Conservation (phyloP, 2,113 vertebrate genomes). For the Perognathus longimembris region DNA sequence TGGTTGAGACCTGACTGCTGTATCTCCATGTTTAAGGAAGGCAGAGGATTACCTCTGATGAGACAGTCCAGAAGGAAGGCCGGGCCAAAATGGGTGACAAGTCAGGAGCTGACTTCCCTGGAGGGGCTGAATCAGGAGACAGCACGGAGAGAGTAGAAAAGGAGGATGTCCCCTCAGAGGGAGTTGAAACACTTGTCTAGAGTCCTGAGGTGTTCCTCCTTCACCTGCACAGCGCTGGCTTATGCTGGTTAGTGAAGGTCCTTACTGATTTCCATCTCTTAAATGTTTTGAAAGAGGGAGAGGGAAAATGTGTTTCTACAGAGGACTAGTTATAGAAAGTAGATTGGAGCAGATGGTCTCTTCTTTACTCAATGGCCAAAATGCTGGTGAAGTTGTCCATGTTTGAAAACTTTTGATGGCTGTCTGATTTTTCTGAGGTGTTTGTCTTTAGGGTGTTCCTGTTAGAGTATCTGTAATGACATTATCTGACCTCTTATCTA, state of each 20-base stretch:
- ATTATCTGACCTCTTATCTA: constrained; percentile 74
- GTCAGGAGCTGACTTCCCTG: constrained; percentile 50
- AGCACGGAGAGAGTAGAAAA: constrained; percentile 71
- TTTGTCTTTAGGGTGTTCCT: constrained; percentile 62
- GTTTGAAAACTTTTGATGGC: constrained; percentile 28
- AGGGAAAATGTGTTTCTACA: constrained; percentile 65
- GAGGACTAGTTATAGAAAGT: constrained; percentile 28
- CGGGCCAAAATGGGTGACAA: background rate
- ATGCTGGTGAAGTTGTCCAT: background rate
- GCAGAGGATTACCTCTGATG: constrained; percentile 20
- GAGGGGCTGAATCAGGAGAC: constrained; percentile 41
- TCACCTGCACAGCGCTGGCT: background rate
- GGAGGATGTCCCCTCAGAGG: constrained; percentile 69
- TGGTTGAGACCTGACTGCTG: background rate
- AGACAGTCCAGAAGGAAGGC: constrained; percentile 62
- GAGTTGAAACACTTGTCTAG: constrained; percentile 55
- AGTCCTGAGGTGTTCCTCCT: constrained; percentile 15
- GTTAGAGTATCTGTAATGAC: constrained; percentile 35
- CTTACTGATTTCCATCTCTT: background rate
- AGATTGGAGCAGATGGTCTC: background rate
- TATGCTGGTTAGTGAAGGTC: background rate
- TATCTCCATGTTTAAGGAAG: constrained; percentile 39
- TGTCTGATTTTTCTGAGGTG: constrained; percentile 50
- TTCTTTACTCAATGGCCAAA: constrained; percentile 52
- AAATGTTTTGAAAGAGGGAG: constrained; percentile 60